Base-by-base conservation (phyloP, 2,888 invertebrate genomes). In the Anagyrus pseudococci region DNA sequence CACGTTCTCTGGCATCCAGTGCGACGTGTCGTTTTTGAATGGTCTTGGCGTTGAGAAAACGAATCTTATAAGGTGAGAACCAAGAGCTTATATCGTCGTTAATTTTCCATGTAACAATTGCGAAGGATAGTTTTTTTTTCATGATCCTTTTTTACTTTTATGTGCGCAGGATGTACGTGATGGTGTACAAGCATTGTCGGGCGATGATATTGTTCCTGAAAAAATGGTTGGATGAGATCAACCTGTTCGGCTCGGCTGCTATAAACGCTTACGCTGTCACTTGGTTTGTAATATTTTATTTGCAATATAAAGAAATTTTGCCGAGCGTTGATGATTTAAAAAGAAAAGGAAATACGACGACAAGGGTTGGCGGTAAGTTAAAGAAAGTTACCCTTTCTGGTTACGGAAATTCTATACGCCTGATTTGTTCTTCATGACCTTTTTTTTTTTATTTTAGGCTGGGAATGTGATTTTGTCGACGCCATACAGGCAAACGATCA, bases 11-110 rank as follows among this genome's bases (percentile, higher is more conserved):
- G 73, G 80, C 1, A 79, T 87, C 19, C 83, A 84, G 57, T 88
- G 87, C 72, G 88, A 89, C 77, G 78, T 89, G 64, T 86, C 87
- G 0, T 85, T 86, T 71, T 79, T 82, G 10, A 86, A 87, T 75
- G 85, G 86, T 7, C 80, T 88, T 19, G 84, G 86, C 22, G 84
- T 84, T 4, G 85, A 86, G 70, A 89, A 88, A 71, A 86, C 87
- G 59, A 77, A 72, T 64, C 78, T 77, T 65, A 80, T 75, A 70
- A 79, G 75, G 83, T 83, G 76, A 68, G 65, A 29, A 29, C 62
- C 19, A 74, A 78, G n/a, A n/a, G n/a, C n/a, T n/a, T n/a, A n/a
- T n/a, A n/a, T n/a, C n/a, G n/a, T n/a, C n/a, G n/a, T n/a, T n/a
- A 19, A 29, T 46, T 52, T 58, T 50, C 58, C 15, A 43, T 29